Evolutionary conservation across 2,888 invertebrate species (phyloP), one percentile per base, ranked within the genome.

Genomic region (Agrochola lota): DNA sequence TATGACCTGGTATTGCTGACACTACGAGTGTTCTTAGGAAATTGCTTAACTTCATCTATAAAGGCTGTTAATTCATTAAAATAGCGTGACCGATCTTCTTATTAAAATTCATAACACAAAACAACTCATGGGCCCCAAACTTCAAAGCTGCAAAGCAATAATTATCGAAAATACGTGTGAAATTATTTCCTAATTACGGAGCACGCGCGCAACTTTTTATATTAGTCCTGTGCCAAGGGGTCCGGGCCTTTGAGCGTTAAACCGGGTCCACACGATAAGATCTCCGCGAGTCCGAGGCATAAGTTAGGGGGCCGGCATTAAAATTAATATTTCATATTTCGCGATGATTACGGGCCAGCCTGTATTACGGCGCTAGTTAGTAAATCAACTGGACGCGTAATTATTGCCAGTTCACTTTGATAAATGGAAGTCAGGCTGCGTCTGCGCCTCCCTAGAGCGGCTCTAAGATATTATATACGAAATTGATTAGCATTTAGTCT

Each of bases 311-410:
- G 71, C 78, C 73, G 71, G 59, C 77, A 68, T 62, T 73, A 73
- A 77, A 78, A 85, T 89, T 89, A 89, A 89, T 89, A 87, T 88
- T 89, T 87, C 70, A 88, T 87, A 84, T 85, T 87, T 84, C 83
- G 82, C 85, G 78, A 85, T 89, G 82, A 88, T 90, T 85, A 88
- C 78, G 77, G 81, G 77, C 73, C 85, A 86, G 76, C 77, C 76
- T 83, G 83, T 85, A 86, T 87, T 85, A 87, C 75, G 83, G 81
- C 40, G 83, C 87, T 85, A 81, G 85, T 91, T 91, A 89, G 90
- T 91, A 91, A 91, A 91, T 89, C 90, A 88, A 83, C 74, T 80
- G 86, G 87, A 89, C 91, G 83, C 86, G 85, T 88, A 88, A 88
- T 88, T 84, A 86, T 87, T 87, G 74, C 75, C 74, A 84, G 84